Percentiles rank a stretch among this genome's conserved stretches.
Conservation (phyloP, 2,113 vertebrate species). For the sheep (Ovis aries) region ARS-UI_Ramb_v3.0 NC_056057.1:23173001-23173500, state of each 20-base stretch:
- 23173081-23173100: background rate
- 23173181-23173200: background rate
- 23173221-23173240: background rate
- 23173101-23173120: background rate
- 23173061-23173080: background rate
- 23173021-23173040: background rate
- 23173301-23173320: background rate
- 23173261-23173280: background rate
- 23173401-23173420: background rate
- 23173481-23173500: background rate
- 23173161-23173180: background rate
- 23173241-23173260: background rate
- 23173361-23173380: background rate
- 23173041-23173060: background rate
- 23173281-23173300: background rate
- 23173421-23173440: background rate
- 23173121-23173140: background rate
- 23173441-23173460: background rate
- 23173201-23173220: background rate
- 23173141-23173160: background rate
- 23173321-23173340: background rate
- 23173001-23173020: background rate
- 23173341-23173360: background rate
- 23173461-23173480: background rate
- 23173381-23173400: background rate